phyloP scores from a whole-genome alignment of 2,797 vertebrate species.

The Coranthus polyacanthus region DNA sequence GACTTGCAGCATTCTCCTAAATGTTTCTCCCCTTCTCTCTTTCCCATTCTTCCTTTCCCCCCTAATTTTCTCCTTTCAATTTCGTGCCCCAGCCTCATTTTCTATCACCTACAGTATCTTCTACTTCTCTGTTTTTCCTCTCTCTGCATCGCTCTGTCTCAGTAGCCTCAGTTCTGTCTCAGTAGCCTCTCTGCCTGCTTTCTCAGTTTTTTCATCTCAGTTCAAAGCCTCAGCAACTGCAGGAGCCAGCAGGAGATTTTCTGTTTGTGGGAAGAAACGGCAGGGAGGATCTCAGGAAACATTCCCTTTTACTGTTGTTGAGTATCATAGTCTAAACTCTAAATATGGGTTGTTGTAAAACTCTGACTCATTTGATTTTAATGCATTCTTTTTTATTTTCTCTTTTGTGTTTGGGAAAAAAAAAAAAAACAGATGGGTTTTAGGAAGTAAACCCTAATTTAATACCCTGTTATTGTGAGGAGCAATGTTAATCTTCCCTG shows the following conservation, averaged over 20 bases:
- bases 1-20: constrained; percentile 7
- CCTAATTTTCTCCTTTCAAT: constrained; percentile 53
- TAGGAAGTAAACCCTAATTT: constrained; percentile 44
- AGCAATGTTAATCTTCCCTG: constrained; percentile 29
- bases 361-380: constrained; percentile 51
- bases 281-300: constrained; percentile 76
- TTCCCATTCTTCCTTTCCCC: constrained; percentile 10
- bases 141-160: constrained; percentile 49
- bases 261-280: constrained; percentile 76
- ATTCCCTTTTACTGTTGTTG: constrained; percentile 67
- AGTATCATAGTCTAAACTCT: constrained; percentile 65
- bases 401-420: constrained; percentile 43
- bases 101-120: constrained; percentile 64
- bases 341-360: constrained; percentile 63
- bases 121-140: constrained; percentile 44
- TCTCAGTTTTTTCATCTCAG: constrained; percentile 72
- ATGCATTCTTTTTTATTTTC: constrained; percentile 56
- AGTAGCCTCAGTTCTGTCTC: constrained; percentile 46
- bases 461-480: constrained; percentile 31
- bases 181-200: constrained; percentile 68
- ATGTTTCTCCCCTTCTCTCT: background rate
- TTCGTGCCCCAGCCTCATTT: constrained; percentile 51
- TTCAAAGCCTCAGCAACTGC: constrained; percentile 79
- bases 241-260: constrained; percentile 78
- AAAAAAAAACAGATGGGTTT: constrained; percentile 21